phyloP scores from a whole-genome alignment of 2,888 invertebrate genomes.

The Rotaria sp. region DNA sequence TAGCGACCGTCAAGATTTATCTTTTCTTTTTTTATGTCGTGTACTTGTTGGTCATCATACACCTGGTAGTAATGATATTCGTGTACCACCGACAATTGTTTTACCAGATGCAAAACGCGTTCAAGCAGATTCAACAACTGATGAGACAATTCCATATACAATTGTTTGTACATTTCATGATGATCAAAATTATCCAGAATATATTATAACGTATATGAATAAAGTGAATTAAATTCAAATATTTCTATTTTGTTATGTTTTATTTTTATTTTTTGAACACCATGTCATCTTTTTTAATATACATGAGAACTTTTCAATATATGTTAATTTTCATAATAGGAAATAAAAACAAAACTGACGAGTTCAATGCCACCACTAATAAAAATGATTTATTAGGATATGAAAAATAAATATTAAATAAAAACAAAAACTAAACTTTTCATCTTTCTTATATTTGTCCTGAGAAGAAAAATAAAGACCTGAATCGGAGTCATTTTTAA shows the following conservation, averaged over 20 bases:
- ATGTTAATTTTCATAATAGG: too few relatives aligned
- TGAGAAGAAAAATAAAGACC: too few relatives aligned
- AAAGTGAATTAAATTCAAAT: neutral
- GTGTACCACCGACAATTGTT: neutral
- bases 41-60: neutral
- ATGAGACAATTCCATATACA: neutral
- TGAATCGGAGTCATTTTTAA: too few relatives aligned
- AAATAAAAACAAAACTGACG: too few relatives aligned
- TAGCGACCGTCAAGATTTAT: neutral
- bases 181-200: neutral
- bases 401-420: too few relatives aligned
- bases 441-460: too few relatives aligned
- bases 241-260: neutral
- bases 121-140: neutral
- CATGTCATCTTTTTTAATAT: too few relatives aligned
- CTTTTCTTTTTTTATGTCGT: neutral
- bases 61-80: neutral
- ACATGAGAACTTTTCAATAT: too few relatives aligned
- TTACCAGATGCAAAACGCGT: neutral
- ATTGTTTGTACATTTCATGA: neutral
- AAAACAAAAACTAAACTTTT: too few relatives aligned
- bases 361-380: too few relatives aligned
- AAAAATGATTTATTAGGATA: too few relatives aligned
- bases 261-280: too few relatives aligned
- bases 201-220: neutral